Evolutionary conservation across 2,113 vertebrate genomes (phyloP).

Genomic region (Rostratula benghalensis): DNA sequence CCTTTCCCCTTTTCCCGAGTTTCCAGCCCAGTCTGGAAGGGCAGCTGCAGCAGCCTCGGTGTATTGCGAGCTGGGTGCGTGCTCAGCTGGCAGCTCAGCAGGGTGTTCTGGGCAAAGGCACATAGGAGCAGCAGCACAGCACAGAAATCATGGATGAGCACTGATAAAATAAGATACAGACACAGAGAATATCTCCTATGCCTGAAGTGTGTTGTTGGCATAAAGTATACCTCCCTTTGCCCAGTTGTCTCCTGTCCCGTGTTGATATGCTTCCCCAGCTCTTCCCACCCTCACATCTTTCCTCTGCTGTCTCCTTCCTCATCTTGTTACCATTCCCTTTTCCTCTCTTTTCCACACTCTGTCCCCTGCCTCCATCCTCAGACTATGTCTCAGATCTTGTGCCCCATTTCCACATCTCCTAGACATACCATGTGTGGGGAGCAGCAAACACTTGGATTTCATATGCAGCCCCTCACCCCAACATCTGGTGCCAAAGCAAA

Average conservation of each 20-base stretch:
- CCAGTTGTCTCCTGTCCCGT: background rate
- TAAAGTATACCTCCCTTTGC: background rate
- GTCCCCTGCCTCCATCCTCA: background rate
- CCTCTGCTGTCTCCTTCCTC: background rate
- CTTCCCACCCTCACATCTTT: background rate
- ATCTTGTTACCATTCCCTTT: background rate
- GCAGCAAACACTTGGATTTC: conserved; percentile 53
- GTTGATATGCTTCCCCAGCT: background rate
- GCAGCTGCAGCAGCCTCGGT: background rate
- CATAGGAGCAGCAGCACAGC: background rate
- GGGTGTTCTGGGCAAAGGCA: background rate
- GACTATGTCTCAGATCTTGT: background rate
- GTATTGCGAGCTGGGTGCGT: fast-evolving
- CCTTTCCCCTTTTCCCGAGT: background rate
- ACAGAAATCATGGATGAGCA: background rate
- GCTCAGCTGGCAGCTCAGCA: background rate
- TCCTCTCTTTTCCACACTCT: background rate
- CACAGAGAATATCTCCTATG: background rate
- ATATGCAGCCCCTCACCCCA: conserved; percentile 36
- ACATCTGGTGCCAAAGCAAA: conserved; percentile 76
- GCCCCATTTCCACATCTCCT: background rate
- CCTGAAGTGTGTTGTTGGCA: background rate
- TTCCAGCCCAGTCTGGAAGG: background rate
- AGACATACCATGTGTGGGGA: background rate
- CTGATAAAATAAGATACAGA: background rate